A percentile compares a stretch with the other conserved stretches of the same genome.
Evolutionary conservation across 1,140 invertebrate genomes (phyloP).

Genomic region (Thaumatotibia leucotreta): DNA sequence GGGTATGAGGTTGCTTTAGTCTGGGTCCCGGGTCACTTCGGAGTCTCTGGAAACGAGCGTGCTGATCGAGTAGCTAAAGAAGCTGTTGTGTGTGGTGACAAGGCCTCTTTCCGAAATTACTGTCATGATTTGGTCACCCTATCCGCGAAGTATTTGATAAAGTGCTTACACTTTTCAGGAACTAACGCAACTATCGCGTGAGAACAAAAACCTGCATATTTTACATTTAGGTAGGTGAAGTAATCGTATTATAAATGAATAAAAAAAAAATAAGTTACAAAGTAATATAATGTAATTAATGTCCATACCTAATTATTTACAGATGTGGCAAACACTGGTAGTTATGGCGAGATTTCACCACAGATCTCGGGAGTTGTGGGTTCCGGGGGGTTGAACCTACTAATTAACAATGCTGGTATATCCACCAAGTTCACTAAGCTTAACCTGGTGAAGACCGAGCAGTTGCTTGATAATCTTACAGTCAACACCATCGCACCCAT

Average conservation of each 20-base stretch:
- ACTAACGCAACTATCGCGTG: slow-evolving; percentile 77
- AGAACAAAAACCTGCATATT: slow-evolving; percentile 80
- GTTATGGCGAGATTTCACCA: slow-evolving; percentile 77
- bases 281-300: too few species aligned
- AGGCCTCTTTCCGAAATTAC: too few species aligned
- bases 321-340: slow-evolving; percentile 84
- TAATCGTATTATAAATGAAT: not conserved
- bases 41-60: too few species aligned
- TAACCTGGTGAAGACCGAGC: slow-evolving; percentile 81
- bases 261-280: too few species aligned
- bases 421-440: slow-evolving; percentile 85
- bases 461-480: slow-evolving; percentile 83
- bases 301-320: slow-evolving; percentile 40
- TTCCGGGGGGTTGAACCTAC: slow-evolving; percentile 84
- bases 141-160: too few species aligned
- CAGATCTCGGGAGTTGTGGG: slow-evolving; percentile 79
- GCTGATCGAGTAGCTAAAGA: too few species aligned
- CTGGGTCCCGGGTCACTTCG: too few species aligned
- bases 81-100: too few species aligned
- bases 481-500: slow-evolving; percentile 90
- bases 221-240: slow-evolving; percentile 82
- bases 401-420: slow-evolving; percentile 92
- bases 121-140: too few species aligned
- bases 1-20: too few species aligned
- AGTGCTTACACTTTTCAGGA: too few species aligned